phyloP scores from a whole-genome alignment of 2,888 invertebrate genomes.

The Caenorhabditis sp. region DNA sequence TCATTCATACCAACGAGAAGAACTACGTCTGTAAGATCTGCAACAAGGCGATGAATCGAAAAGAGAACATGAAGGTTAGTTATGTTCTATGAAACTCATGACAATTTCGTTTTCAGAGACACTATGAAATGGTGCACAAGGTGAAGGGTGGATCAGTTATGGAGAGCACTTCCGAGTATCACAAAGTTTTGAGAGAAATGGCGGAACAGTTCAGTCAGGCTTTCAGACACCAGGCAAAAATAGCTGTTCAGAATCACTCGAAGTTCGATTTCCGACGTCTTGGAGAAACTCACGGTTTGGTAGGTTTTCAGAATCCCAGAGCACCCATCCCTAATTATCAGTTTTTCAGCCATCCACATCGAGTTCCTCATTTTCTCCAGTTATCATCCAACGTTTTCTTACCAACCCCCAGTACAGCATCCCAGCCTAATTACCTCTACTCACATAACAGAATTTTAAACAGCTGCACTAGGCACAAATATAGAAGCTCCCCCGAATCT shows the following conservation, averaged over 20 bases:
- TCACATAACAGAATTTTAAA: too few relatives aligned
- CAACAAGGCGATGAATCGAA: neutral
- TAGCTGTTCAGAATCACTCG: neutral
- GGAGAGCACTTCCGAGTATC: neutral
- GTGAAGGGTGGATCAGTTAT: neutral
- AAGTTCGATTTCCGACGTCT: slow-evolving; percentile 10
- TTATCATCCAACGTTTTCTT: too few relatives aligned
- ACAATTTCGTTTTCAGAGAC: neutral
- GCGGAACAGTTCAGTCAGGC: neutral
- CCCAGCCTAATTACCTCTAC: too few relatives aligned
- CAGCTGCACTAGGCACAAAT: too few relatives aligned
- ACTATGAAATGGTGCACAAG: slow-evolving; percentile 4
- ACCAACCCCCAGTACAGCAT: too few relatives aligned
- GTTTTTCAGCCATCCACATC: neutral
- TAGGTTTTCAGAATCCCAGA: neutral
- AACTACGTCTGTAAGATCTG: neutral
- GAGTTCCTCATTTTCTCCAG: too few relatives aligned
- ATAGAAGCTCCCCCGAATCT: neutral
- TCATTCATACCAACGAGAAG: neutral
- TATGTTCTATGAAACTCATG: neutral
- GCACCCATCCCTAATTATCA: neutral
- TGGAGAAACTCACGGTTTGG: neutral
- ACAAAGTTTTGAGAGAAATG: neutral
- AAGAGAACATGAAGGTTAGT: neutral
- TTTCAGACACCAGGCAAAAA: too few relatives aligned